Evolutionary conservation across 2,797 vertebrate genomes (phyloP), one percentile per base, ranked within the genome.

Genomic region (Menidia menidia): DNA sequence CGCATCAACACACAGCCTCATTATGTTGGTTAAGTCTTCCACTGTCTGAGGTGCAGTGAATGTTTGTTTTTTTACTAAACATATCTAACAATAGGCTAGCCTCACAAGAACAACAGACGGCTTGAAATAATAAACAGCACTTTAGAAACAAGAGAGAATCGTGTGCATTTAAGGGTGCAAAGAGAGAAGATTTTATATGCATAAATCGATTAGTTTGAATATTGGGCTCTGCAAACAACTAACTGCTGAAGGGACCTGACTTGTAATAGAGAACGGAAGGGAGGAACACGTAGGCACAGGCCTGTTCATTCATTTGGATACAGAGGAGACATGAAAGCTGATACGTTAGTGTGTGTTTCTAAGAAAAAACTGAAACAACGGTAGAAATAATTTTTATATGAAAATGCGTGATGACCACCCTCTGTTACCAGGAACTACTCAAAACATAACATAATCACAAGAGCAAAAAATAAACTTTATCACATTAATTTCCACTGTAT

Each of bases 21-120:
- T 83, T 82, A 72, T 83, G 52, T 76, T 64, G 19, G 31, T 41
- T 81, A 71, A 65, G 42, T 6, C 35, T 73, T 77, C 76, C 44
- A 31, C 64, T 67, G 71, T 88, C 58, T 63, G 66, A 39, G 58
- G 43, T 19, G 59, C 45, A 5, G 65, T 86, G 45, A 84, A 87
- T 85, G 63, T 84, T 87, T 66, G 39, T 89, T 82, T 45, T 15
- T 41, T 73, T 15, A 47, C 53, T 54, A 19, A 25, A 25, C 25
- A 25, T 25, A 25, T 25, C 25, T 25, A 25, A 25, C 25, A 25
- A 25, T 25, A 25, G 25, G 25, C 25, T 25, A 60, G 42, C 13
- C 15, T 31, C 9, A 30, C 7, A 43, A 43, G 12, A 31, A 59
- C 19, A 59, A n/a, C 25, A 44, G 10, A 31, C 13, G 19, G 13